These are phyloP conservation scores for Huso huso DNA, from an alignment of 2,797 vertebrate genomes.

Conservation along the genomic window DNA sequence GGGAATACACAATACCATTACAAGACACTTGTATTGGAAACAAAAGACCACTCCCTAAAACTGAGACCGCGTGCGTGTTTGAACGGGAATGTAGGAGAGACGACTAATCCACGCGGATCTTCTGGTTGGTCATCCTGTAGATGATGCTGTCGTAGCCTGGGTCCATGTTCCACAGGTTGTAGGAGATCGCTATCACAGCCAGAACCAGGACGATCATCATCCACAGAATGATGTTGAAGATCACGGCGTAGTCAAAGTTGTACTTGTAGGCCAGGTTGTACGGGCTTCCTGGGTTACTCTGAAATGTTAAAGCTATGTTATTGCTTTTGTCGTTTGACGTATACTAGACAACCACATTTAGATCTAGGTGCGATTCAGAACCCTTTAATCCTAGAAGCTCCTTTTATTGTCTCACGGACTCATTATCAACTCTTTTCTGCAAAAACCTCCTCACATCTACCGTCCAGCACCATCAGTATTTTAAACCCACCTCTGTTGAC, in stretches of 20 bases:
- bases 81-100: not conserved
- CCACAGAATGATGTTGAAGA: conserved; percentile 97
- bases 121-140: conserved; percentile 99
- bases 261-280: conserved; percentile 92
- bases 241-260: conserved; percentile 86
- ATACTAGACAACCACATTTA: too few species aligned
- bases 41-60: conserved; percentile 5
- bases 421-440: too few species aligned
- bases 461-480: too few species aligned
- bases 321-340: too few species aligned
- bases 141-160: conserved; percentile 98
- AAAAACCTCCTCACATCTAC: too few species aligned
- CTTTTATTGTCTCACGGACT: too few species aligned
- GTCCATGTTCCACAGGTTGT: conserved; percentile 99
- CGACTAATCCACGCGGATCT: conserved; percentile 87
- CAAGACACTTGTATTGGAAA: conserved; percentile 22
- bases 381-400: too few species aligned
- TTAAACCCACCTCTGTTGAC: too few species aligned
- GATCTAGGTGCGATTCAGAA: too few species aligned
- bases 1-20: not conserved
- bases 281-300: conserved; percentile 61
- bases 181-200: conserved; percentile 77
- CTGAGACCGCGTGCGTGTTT: not conserved
- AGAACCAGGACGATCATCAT: conserved; percentile 84
- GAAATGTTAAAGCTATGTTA: conserved; percentile 7